These are phyloP conservation scores for Nasonia longicornis DNA, from an alignment of 1,140 invertebrate genomes.

Conservation along the genomic window DNA sequence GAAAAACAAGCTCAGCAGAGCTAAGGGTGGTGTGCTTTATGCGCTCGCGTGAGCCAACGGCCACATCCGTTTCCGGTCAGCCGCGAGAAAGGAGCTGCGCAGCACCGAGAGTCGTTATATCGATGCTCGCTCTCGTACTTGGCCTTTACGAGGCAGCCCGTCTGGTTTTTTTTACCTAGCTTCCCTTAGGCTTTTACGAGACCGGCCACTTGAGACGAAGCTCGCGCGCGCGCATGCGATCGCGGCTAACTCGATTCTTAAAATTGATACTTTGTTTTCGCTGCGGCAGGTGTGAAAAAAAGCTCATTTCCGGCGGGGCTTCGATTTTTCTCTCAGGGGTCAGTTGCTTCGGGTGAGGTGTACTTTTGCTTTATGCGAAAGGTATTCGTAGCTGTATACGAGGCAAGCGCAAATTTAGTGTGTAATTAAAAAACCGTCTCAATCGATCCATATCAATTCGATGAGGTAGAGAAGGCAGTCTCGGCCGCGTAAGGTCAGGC, in stretches of 20 bases:
- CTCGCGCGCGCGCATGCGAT: background rate
- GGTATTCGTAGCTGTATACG: background rate
- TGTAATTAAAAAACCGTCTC: too few relatives aligned
- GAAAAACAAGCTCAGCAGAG: constrained; percentile 37
- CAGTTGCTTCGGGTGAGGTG: too few relatives aligned
- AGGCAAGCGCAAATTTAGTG: too few relatives aligned
- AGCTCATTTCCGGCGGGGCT: constrained; percentile 3
- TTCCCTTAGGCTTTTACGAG: constrained; percentile 10
- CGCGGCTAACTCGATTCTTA: constrained; percentile 23
- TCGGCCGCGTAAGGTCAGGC: background rate
- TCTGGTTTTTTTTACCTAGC: background rate
- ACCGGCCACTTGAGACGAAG: background rate
- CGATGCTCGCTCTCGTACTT: constrained; percentile 11
- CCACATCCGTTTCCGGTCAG: constrained; percentile 51
- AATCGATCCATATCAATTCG: too few relatives aligned
- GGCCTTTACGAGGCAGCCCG: constrained; percentile 7
- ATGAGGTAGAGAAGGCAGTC: too few relatives aligned
- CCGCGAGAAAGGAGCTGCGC: background rate
- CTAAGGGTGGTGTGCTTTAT: constrained; percentile 52
- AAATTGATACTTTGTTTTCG: constrained; percentile 35
- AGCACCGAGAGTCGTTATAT: background rate
- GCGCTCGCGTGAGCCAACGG: constrained; percentile 54
- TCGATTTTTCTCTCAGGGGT: too few relatives aligned
- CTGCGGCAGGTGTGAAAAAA: background rate
- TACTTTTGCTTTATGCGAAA: background rate